Evolutionary conservation across 2,888 invertebrate genomes (phyloP), one percentile per base, ranked within the genome.

Genomic region (Gari tellinella): DNA sequence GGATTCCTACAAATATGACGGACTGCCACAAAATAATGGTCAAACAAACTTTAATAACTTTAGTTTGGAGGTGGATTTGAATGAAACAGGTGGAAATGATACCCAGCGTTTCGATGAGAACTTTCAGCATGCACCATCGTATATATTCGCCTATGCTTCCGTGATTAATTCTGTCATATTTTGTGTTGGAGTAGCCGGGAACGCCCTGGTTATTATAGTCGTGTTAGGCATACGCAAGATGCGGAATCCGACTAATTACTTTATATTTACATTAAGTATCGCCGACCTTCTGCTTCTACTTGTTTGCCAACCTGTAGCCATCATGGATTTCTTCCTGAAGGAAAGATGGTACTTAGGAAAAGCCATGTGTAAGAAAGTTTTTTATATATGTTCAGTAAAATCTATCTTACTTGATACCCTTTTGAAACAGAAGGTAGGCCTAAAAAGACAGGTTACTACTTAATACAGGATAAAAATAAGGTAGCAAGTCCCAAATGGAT

Each of bases 221-320:
- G 97, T 98, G 83, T 94, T 97, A 89, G 95, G 96, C 91, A 96
- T 97, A 56, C 96, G 97, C 91, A 97, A 98, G 91, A 96, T 98
- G 96, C 94, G 97, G 88, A 97, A 97, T 90, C 97, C 97, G 62
- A 98, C 98, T 73, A 98, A 98, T 92, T 97, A 97, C 87, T 98
- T 98, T 92, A 94, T 98, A 88, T 96, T 97, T 92, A 98, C 98
- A 92, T 93, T 98, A 90, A 97, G 97, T 91, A 95, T 97, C 45
- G 98, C 98, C n/a, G 98, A 98, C 92, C 93, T 98, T 86, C 95
- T 97, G 94, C 97, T 98, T 84, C 93, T 98, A 82, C 93, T 97
- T 77, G 95, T 98, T 74, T 98, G 97, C 91, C 97, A 97, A 75
- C 98, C 98, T 8, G 96, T 97, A 0, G 97, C 97, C 38, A 94